These are phyloP conservation scores for Zaprionus lineosus DNA, from an alignment of 2,888 invertebrate genomes.

Conservation along the genomic window DNA sequence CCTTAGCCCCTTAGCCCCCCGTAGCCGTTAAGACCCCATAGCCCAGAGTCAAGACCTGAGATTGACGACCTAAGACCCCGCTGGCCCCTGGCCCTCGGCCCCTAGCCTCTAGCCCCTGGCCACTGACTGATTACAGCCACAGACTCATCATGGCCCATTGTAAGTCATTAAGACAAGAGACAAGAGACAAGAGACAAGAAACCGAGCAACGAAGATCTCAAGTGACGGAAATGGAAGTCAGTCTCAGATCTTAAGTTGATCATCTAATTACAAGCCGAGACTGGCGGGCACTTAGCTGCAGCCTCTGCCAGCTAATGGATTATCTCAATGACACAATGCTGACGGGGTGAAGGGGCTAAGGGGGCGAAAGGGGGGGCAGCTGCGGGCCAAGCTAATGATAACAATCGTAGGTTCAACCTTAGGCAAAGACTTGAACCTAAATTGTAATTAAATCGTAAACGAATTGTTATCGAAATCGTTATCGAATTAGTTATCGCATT, in stretches of 20 bases:
- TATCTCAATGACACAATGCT: conserved; percentile 59
- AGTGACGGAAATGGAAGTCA: conserved; percentile 43
- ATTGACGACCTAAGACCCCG: no score
- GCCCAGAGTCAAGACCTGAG: no score
- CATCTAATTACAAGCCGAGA: conserved; percentile 43
- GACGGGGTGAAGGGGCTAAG: conserved; percentile 15
- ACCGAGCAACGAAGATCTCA: conserved; percentile 16
- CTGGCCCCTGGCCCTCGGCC: no score
- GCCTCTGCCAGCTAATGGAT: conserved; percentile 54
- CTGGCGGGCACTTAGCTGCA: conserved; percentile 38
- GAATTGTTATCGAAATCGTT: conserved; percentile 12
- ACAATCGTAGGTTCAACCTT: conserved; percentile 17
- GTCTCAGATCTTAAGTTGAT: conserved; percentile 17
- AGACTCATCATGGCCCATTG: conserved; percentile 39
- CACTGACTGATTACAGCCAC: conserved; percentile 19
- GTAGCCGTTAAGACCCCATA: no score
- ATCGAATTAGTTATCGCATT: conserved; percentile 7
- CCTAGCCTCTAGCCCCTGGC: no score
- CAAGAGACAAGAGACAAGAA: conserved; percentile 30
- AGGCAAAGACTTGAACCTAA: conserved; percentile 7
- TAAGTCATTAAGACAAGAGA: conserved; percentile 64
- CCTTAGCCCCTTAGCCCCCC: no score
- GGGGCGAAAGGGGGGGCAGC: no score
- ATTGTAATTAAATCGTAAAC: conserved; percentile 7
- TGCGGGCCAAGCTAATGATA: conserved; percentile 57